Evolutionary conservation across 2,797 vertebrate genomes (phyloP).

Genomic region (Podarcis lilfordi): DNA sequence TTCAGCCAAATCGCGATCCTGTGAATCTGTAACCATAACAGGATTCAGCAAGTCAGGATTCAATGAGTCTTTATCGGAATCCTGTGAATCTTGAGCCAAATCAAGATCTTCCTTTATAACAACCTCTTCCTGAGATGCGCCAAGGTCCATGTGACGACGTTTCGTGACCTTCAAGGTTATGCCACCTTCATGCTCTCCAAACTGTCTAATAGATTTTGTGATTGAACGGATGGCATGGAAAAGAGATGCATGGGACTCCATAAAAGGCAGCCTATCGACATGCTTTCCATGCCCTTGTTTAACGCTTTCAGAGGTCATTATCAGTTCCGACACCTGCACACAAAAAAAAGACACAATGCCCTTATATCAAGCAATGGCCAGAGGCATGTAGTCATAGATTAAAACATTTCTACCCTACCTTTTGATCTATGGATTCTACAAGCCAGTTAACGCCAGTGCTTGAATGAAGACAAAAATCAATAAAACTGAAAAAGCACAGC

Average conservation of each 20-base stretch:
- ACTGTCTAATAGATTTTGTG: not conserved
- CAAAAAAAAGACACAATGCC: not conserved
- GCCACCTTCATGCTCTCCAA: not conserved
- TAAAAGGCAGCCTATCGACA: not conserved
- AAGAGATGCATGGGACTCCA: not conserved
- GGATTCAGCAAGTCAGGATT: not conserved
- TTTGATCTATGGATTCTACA: not conserved
- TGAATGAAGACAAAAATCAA: not conserved
- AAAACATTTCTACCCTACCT: not conserved
- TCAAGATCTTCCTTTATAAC: conserved; percentile 21
- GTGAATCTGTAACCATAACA: not conserved
- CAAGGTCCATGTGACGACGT: not conserved
- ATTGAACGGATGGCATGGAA: not conserved
- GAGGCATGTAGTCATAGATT: not conserved
- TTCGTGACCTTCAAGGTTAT: not conserved
- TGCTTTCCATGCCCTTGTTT: not conserved
- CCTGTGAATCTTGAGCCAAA: not conserved
- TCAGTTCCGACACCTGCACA: conserved; percentile 26
- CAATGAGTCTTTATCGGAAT: not conserved
- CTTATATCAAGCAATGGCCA: no score
- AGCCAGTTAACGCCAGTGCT: not conserved
- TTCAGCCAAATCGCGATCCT: conserved; percentile 16
- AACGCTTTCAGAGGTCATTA: not conserved
- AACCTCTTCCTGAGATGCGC: not conserved
- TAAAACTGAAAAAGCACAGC: not conserved